Conservation (phyloP, 2,888 invertebrate species). For the Lasioglossum figueresi region DNA sequence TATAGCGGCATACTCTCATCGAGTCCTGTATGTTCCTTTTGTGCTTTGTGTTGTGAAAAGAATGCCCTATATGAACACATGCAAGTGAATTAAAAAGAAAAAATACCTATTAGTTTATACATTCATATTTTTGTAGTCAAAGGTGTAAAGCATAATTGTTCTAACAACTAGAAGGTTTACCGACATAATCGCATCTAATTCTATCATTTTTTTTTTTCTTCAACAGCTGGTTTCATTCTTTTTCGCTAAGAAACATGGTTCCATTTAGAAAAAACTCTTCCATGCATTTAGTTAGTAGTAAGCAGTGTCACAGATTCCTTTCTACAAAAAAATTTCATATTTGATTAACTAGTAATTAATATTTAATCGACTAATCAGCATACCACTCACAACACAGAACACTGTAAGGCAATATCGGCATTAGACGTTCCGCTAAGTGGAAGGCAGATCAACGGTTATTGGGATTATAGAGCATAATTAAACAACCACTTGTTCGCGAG, state of each 20-base stretch:
- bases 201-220: background rate
- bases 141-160: constrained; percentile 5
- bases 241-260: constrained; percentile 9
- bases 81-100: constrained; percentile 71
- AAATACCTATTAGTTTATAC: constrained; percentile 55
- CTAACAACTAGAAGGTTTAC: constrained; percentile 11
- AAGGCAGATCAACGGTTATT: constrained; percentile 15
- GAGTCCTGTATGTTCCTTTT: constrained; percentile 73
- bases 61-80: constrained; percentile 77
- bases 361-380: constrained; percentile 39
- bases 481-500: constrained; percentile 25
- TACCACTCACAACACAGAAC: constrained; percentile 56
- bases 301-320: constrained; percentile 24
- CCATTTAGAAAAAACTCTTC: constrained; percentile 9
- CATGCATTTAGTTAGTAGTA: constrained; percentile 45
- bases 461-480: constrained; percentile 17
- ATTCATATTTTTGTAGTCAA: background rate
- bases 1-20: constrained; percentile 76
- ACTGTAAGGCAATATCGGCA: constrained; percentile 26
- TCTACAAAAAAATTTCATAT: constrained; percentile 26
- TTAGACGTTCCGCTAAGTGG: background rate
- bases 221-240: constrained; percentile 2
- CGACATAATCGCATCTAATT: background rate
- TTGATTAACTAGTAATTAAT: constrained; percentile 1
- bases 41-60: constrained; percentile 74